These are phyloP conservation scores for Lepus timidus DNA, from an alignment of 2,113 vertebrate species.

Conservation along the genomic window DNA sequence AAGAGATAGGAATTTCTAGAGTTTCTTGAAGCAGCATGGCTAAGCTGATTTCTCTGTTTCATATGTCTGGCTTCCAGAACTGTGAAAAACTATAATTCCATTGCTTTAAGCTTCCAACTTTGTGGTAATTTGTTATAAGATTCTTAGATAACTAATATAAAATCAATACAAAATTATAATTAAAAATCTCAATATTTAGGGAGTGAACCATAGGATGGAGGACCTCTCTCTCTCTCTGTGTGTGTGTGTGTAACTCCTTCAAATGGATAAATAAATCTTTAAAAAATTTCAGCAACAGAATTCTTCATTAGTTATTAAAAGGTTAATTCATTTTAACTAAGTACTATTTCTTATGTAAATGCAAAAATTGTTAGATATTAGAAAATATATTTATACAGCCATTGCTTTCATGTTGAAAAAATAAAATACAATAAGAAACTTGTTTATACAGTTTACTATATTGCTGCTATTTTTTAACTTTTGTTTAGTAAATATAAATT, in stretches of 20 bases:
- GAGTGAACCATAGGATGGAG: no score
- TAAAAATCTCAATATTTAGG: not conserved
- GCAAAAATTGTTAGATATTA: not conserved
- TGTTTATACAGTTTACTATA: not conserved
- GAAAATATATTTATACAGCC: not conserved
- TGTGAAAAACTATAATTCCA: not conserved
- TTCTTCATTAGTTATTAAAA: not conserved
- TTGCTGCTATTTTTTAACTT: not conserved
- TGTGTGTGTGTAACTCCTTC: no score
- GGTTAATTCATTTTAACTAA: not conserved
- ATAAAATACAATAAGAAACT: not conserved
- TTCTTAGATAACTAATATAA: not conserved
- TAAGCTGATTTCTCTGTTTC: not conserved
- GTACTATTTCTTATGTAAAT: not conserved
- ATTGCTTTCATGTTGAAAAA: not conserved
- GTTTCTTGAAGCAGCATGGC: not conserved
- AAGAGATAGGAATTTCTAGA: not conserved
- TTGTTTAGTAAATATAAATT: no score
- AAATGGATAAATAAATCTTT: no score
- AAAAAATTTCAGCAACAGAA: not conserved
- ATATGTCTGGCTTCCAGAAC: not conserved
- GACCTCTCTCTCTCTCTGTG: no score
- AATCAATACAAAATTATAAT: not conserved
- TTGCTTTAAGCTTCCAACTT: not conserved
- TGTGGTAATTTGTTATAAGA: not conserved